Evolutionary conservation across 1,140 invertebrate species (phyloP).

Genomic region (Drosophila orena): DNA sequence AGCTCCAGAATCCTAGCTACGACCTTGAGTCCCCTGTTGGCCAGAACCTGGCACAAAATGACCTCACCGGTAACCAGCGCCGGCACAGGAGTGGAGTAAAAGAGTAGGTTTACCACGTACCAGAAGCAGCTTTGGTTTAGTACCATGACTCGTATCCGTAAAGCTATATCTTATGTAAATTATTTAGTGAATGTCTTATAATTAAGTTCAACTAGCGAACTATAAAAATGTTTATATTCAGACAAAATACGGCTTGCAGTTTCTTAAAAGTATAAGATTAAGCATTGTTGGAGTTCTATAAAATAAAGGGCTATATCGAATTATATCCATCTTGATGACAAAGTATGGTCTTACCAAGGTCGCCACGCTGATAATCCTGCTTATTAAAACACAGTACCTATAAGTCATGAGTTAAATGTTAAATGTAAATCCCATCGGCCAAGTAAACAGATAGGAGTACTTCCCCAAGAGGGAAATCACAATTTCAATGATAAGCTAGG

Average conservation of each 20-base stretch:
- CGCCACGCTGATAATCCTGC: background rate
- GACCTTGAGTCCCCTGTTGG: conserved; percentile 7
- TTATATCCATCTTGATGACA: background rate
- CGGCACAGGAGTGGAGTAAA: conserved; percentile 30
- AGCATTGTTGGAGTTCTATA: conserved; percentile 3
- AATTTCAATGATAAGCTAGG: background rate
- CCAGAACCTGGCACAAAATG: conserved; percentile 6
- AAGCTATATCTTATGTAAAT: conserved; percentile 24
- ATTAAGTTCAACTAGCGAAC: conserved; percentile 51
- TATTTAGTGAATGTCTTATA: conserved; percentile 42
- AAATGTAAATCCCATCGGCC: conserved; percentile 25
- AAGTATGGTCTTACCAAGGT: background rate
- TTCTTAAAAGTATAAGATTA: background rate
- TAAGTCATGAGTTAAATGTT: conserved; percentile 1
- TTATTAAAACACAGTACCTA: background rate
- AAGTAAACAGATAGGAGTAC: background rate
- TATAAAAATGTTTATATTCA: conserved; percentile 23
- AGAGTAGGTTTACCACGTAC: conserved; percentile 14
- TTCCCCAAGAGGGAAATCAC: conserved; percentile 28
- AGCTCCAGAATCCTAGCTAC: conserved; percentile 1
- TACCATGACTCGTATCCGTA: conserved; percentile 18
- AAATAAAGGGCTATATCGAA: conserved; percentile 21
- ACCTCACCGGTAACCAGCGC: conserved; percentile 5
- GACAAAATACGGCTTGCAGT: background rate
- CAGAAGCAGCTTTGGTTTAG: conserved; percentile 33